phyloP scores from a whole-genome alignment of 2,888 invertebrate genomes.

The Eilema sororculum region DNA sequence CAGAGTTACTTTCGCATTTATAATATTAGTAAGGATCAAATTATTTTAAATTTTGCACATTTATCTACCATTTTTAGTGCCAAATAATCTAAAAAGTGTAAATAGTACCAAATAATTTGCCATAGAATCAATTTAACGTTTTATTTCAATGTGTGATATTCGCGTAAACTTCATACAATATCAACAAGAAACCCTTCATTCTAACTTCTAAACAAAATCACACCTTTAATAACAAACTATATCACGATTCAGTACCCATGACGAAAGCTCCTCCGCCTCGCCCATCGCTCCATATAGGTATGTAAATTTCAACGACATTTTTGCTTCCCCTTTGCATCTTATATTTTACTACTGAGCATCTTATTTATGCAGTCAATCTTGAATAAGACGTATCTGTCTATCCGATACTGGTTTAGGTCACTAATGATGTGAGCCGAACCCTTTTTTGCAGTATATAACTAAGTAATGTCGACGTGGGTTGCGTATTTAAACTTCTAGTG shows the following conservation, averaged over 20 bases:
- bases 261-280: conserved; percentile 31
- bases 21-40: no score
- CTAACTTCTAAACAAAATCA: neutral
- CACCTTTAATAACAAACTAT: conserved; percentile 26
- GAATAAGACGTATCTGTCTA: conserved; percentile 80
- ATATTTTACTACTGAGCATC: conserved; percentile 79
- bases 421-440: conserved; percentile 77
- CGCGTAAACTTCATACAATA: no score
- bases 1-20: no score
- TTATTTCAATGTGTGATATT: no score
- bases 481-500: conserved; percentile 61
- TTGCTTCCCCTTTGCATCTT: conserved; percentile 83
- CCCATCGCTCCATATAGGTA: conserved; percentile 69
- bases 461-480: conserved; percentile 75
- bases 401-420: conserved; percentile 67
- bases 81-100: no score
- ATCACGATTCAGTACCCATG: conserved; percentile 34
- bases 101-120: no score
- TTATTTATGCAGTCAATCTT: conserved; percentile 73
- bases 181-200: no score
- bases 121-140: no score
- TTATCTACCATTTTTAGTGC: no score
- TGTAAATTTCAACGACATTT: conserved; percentile 80
- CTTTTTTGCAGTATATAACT: conserved; percentile 80
- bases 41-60: no score